A percentile compares a stretch with the other conserved stretches of the same genome.
These are phyloP conservation scores for Lithobates sylvaticus DNA, from an alignment of 2,797 vertebrate genomes.

Conservation along the genomic window DNA sequence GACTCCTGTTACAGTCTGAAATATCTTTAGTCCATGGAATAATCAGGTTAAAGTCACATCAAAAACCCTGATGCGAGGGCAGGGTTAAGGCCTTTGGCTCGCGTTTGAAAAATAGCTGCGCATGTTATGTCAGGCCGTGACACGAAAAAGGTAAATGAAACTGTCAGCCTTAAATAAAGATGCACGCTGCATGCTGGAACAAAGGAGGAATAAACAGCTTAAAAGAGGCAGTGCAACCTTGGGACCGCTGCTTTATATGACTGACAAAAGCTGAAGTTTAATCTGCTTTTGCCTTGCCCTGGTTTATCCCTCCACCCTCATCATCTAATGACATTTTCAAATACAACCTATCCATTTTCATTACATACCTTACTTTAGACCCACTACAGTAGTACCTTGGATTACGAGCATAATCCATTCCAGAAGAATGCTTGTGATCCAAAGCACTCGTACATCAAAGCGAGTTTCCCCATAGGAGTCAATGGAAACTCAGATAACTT, in stretches of 20 bases:
- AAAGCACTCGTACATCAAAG: no score
- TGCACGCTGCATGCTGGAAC: constrained; percentile 16
- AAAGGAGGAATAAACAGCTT: neutral
- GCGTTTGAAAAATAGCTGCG: constrained; percentile 67
- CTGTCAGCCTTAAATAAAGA: constrained; percentile 56
- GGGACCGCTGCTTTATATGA: neutral
- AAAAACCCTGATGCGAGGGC: constrained; percentile 65
- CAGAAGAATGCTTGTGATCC: no score
- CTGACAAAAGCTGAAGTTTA: neutral
- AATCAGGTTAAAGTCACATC: constrained; percentile 74
- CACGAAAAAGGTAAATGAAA: constrained; percentile 55
- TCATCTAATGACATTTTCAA: no score
- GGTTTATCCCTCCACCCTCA: no score
- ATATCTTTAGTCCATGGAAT: constrained; percentile 68
- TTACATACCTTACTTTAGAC: no score
- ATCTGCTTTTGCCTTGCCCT: no score
- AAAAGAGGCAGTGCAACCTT: neutral
- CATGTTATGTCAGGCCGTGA: constrained; percentile 65
- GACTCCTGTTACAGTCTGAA: constrained; percentile 73
- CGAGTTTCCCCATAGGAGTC: no score
- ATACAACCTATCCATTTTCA: no score
- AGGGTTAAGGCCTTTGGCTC: constrained; percentile 70
- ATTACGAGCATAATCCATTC: no score
- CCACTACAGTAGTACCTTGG: no score
- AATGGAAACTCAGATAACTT: no score